Evolutionary conservation across 2,797 vertebrate genomes (phyloP).

Genomic region (Acipenser transmontanus): DNA sequence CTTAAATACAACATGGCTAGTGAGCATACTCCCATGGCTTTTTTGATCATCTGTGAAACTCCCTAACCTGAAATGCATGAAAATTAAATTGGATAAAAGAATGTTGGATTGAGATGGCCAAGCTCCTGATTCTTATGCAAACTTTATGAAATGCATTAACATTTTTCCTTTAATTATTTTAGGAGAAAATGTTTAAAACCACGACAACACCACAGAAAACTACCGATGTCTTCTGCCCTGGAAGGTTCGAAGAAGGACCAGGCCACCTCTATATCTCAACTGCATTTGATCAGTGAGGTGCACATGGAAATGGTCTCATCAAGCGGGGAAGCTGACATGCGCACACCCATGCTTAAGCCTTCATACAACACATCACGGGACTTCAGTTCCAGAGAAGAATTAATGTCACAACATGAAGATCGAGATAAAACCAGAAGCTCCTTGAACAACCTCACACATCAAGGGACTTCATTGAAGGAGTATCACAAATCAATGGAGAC

Average conservation of each 20-base stretch:
- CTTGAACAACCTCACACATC: slow-evolving; percentile 76
- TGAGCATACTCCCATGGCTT: too few species aligned
- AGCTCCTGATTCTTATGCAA: too few species aligned
- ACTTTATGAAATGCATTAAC: too few species aligned
- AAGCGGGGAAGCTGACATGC: slow-evolving; percentile 79
- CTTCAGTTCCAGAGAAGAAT: slow-evolving; percentile 67
- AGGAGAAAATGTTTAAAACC: slow-evolving; percentile 88
- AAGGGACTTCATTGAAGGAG: slow-evolving; percentile 67
- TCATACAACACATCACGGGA: slow-evolving; percentile 73
- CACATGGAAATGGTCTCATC: slow-evolving; percentile 80
- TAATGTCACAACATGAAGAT: slow-evolving; percentile 62
- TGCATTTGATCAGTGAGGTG: slow-evolving; percentile 82
- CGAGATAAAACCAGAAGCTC: slow-evolving; percentile 70
- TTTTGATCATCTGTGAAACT: too few species aligned
- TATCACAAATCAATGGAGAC: slow-evolving; percentile 77
- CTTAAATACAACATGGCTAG: too few species aligned
- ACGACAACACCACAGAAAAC: slow-evolving; percentile 79
- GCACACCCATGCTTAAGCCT: slow-evolving; percentile 89
- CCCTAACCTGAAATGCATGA: too few species aligned
- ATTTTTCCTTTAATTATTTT: slow-evolving; percentile 15
- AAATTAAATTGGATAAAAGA: too few species aligned
- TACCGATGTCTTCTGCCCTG: slow-evolving; percentile 68
- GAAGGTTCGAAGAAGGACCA: slow-evolving; percentile 88
- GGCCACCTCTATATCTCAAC: slow-evolving; percentile 95
- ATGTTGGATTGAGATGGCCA: too few species aligned